Base-by-base conservation (phyloP, 2,797 vertebrate genomes). In the Vipera latastei region DNA sequence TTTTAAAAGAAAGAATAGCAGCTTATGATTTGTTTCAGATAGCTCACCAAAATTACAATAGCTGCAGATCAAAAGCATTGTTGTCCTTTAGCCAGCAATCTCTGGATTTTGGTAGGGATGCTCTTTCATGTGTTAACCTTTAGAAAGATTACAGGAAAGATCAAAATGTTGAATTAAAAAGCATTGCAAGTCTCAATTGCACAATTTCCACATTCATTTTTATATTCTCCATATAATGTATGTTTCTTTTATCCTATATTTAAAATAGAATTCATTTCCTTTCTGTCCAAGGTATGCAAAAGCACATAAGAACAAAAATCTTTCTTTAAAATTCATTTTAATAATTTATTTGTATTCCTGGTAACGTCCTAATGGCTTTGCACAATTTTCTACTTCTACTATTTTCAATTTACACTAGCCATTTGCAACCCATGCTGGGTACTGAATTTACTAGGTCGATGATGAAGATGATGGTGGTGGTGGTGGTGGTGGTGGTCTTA, bases 1-100 rank as follows among this genome's bases (percentile, higher is more conserved):
- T 92, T 78, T 51, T 59, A 91, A 91, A 88, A 95, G 94, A 4
- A 90, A 93, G 94, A 93, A 86, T 94, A 13, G 87, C 26, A 90
- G 87, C 51, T 95, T 97, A 95, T 78, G 92, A 95, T 97, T 96
- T 95, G 28, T 94, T 69, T 97, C 93, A 93, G 89, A 94, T 92
- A 94, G 95, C 59, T 63, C 61, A 89, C 56, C 0, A 0, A 96
- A 95, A n/a, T 95, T 94, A 96, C 90, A 94, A 89, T 44, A 86
- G 92, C 91, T 95, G 94, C 55, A 95, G 32, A 95, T 93, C 57
- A 92, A 94, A 96, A 96, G 92, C 44, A 55, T 63, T 55, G 51
- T 94, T 95, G 87, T 85, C 44, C 63, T 65, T 92, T 63, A 90
- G 86, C 69, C 73, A 93, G 73, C 20, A 95, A 96, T 53, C 20